These are phyloP conservation scores for Darevskia mixta DNA, from an alignment of 2,797 vertebrate genomes.

Conservation along the genomic window DNA sequence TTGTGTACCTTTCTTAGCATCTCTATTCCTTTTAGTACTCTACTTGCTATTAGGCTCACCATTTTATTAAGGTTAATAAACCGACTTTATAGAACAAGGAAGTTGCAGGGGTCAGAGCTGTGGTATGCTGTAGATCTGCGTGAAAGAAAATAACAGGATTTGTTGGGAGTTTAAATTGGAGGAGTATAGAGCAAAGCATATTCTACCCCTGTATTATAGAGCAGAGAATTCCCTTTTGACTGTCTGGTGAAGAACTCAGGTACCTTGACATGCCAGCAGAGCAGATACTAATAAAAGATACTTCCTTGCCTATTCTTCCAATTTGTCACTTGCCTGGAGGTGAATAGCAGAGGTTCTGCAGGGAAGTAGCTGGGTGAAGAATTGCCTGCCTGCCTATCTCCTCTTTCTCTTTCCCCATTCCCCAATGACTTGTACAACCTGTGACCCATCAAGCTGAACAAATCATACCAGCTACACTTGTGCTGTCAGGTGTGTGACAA, in stretches of 20 bases:
- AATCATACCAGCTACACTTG: not conserved
- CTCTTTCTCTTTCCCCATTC: not conserved
- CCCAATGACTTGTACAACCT: not conserved
- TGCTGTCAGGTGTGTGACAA: not conserved
- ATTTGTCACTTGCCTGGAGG: not conserved
- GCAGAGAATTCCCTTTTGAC: not conserved
- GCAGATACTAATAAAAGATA: not conserved
- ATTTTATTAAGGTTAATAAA: accelerated
- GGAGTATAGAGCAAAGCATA: no score
- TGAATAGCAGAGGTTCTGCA: not conserved
- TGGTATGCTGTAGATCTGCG: not conserved
- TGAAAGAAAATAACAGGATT: not conserved
- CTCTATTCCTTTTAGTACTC: not conserved
- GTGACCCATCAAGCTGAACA: not conserved
- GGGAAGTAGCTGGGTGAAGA: not conserved
- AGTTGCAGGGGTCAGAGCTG: accelerated
- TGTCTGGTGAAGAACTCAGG: not conserved
- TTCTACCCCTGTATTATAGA: not conserved
- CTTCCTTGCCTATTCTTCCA: not conserved
- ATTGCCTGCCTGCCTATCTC: not conserved
- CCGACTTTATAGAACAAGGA: not conserved
- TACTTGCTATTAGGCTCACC: accelerated
- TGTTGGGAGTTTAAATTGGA: not conserved
- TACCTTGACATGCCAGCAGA: constrained; percentile 7
- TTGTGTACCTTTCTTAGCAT: not conserved